These are phyloP conservation scores for Lepidocyrtoides sp. DNA, from an alignment of 2,888 invertebrate genomes.

Conservation along the genomic window DNA sequence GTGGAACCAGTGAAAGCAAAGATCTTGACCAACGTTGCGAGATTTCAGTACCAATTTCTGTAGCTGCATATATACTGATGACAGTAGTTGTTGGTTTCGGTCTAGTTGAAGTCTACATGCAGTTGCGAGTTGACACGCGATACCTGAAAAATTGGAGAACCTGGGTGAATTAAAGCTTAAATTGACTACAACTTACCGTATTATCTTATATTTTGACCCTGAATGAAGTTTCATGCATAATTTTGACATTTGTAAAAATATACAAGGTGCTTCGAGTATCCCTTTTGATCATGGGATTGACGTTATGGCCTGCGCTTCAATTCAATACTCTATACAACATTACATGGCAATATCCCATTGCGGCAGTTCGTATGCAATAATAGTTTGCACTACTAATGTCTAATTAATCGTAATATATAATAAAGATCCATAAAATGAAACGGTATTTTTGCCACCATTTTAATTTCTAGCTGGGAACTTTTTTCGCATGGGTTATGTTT, in stretches of 20 bases:
- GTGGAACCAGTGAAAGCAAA: neutral
- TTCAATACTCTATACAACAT: conserved; percentile 65
- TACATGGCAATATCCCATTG: conserved; percentile 79
- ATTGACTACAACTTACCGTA: neutral
- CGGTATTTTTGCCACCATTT: neutral
- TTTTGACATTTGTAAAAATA: neutral
- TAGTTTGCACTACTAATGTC: neutral
- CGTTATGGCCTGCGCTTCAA: conserved; percentile 78
- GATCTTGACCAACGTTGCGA: conserved; percentile 26
- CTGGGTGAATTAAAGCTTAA: no score
- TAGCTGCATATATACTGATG: conserved; percentile 35
- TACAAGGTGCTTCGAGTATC: conserved; percentile 55
- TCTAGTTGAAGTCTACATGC: conserved; percentile 65
- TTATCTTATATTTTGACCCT: neutral
- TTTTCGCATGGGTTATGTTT: conserved; percentile 80
- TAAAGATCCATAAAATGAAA: no score
- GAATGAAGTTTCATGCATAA: neutral
- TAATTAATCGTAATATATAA: no score
- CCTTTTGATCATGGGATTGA: conserved; percentile 70
- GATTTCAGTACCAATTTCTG: conserved; percentile 53
- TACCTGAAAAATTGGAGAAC: conserved; percentile 75
- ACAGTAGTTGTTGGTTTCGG: conserved; percentile 50
- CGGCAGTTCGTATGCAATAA: conserved; percentile 60
- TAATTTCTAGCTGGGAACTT: conserved; percentile 75
- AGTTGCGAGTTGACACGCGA: conserved; percentile 50